Base-by-base conservation (phyloP, 2,113 vertebrate genomes). In the Ceyx melanurus region DNA sequence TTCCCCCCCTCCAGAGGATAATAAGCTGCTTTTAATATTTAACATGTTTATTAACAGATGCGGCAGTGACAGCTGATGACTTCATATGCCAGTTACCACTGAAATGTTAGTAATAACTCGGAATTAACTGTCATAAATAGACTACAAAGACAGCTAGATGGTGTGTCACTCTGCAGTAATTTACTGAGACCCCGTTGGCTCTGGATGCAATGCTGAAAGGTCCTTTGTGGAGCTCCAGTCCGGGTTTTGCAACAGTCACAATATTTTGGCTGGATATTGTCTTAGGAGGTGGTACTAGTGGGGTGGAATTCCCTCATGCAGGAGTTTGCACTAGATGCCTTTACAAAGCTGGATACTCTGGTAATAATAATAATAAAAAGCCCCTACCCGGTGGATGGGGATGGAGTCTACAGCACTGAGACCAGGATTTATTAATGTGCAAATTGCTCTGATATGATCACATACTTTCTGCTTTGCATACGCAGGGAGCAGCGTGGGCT, bases 201-300 rank as follows among this genome's bases (percentile, higher is more conserved):
- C 85, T 90, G 73, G 90, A 88, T 78, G 80, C 28, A 60, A 81
- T 1, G 10, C 77, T 86, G 95, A 84, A 93, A 91, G 95, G 95
- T 96, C 96, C 95, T 94, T 94, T 91, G 92, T 92, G 65, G 46
- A 92, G 96, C 91, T 97, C 96, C 96, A 97, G 96, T 97, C 96
- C 96, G 92, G 96, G 96, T 97, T 97, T 97, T 97, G 96, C 96
- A 95, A 92, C 94, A 93, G 96, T 78, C 96, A 91, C 95, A 92
- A 95, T 96, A 95, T 96, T 97, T 97, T 96, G 96, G 96, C 96
- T 96, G 96, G 96, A 96, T 96, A 96, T 94, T 95, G 96, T 96
- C 96, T 95, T 95, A 96, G 96, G 96, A 97, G 96, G 96, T 96
- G 96, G 96, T 94, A 95, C 93, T 88, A 95, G 95, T 75, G 89